These are phyloP conservation scores for Petromus typicus DNA, from an alignment of 2,113 vertebrate species.

Conservation along the genomic window DNA sequence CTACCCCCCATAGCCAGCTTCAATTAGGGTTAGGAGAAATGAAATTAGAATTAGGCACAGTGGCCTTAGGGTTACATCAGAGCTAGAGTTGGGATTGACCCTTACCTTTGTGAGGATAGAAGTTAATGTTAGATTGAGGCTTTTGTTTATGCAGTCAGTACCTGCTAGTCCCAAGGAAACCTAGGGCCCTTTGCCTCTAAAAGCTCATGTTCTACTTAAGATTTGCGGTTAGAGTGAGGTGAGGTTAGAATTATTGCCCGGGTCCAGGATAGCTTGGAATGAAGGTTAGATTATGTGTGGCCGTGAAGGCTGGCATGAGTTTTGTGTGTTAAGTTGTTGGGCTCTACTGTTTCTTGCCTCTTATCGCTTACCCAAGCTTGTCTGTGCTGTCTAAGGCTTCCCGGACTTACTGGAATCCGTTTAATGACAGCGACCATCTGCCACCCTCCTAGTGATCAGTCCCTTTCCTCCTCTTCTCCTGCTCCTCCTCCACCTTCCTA, in stretches of 20 bases:
- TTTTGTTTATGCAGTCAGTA: not conserved
- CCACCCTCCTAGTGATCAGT: constrained; percentile 14
- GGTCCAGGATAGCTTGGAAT: not conserved
- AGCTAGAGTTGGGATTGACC: not conserved
- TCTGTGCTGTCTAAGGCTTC: constrained; percentile 56
- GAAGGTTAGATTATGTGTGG: not conserved
- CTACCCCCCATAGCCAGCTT: too few relatives aligned
- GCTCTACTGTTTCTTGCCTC: not conserved
- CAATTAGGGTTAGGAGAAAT: not conserved
- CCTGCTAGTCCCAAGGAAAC: not conserved
- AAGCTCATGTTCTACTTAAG: not conserved
- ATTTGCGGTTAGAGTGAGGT: not conserved
- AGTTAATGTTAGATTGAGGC: not conserved
- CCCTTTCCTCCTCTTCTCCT: not conserved
- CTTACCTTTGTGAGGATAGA: fast-evolving
- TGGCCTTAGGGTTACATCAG: not conserved
- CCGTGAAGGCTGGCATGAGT: not conserved
- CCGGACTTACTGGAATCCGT: constrained; percentile 65
- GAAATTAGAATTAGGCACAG: not conserved
- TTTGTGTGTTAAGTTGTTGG: not conserved
- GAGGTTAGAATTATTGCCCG: not conserved
- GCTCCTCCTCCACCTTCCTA: not conserved
- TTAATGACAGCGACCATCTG: constrained; percentile 76
- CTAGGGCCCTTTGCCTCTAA: not conserved
- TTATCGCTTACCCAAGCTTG: not conserved